Evolutionary conservation across 2,113 vertebrate species (phyloP).

Genomic region (Scomber scombrus): DNA sequence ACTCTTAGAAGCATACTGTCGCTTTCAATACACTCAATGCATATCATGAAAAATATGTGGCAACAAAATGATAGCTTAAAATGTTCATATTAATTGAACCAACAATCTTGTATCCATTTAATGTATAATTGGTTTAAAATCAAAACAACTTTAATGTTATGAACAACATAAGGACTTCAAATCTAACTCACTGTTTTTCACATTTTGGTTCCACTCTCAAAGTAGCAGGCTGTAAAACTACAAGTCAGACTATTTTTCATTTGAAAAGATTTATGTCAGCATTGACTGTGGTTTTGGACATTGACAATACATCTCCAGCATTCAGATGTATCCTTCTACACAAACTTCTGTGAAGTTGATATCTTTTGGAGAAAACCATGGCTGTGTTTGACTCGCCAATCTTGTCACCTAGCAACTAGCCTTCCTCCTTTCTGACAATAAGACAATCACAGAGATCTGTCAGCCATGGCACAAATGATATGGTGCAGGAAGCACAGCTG

Average conservation of each 20-base stretch:
- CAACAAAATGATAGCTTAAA: background rate
- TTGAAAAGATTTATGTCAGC: background rate
- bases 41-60: background rate
- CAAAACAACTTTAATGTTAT: background rate
- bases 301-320: constrained; percentile 10
- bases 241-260: no score
- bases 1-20: background rate
- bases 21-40: background rate
- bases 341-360: constrained; percentile 39
- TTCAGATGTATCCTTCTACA: constrained; percentile 19
- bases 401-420: constrained; percentile 83
- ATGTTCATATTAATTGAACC: background rate
- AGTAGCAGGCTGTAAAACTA: background rate
- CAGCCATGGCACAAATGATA: constrained; percentile 52
- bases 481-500: constrained; percentile 5
- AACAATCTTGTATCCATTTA: background rate
- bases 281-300: background rate
- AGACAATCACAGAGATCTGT: constrained; percentile 64
- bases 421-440: constrained; percentile 60
- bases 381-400: constrained; percentile 55
- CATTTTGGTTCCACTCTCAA: background rate
- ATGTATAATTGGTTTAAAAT: background rate
- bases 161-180: no score
- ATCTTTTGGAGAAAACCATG: constrained; percentile 55
- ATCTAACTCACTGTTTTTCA: background rate